phyloP scores from a whole-genome alignment of 2,888 invertebrate species.

The Stratiomys singularior region DNA sequence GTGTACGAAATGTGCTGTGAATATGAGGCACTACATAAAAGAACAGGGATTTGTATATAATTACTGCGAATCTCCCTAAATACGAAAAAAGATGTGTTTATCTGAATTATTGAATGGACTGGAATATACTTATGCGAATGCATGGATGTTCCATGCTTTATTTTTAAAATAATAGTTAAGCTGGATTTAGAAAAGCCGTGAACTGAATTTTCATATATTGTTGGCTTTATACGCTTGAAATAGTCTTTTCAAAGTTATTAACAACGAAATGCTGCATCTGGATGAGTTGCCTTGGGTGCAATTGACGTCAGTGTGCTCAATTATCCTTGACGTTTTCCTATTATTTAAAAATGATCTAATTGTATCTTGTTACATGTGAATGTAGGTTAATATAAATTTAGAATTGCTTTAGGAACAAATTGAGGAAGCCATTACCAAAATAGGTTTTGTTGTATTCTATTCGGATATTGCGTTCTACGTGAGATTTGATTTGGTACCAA shows the following conservation, averaged over 20 bases:
- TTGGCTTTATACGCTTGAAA: constrained; percentile 6
- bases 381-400: neutral
- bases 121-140: neutral
- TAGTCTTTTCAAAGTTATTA: constrained; percentile 20
- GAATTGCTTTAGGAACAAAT: neutral
- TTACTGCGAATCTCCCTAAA: constrained; percentile 27
- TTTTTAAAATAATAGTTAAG: constrained; percentile 29
- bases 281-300: constrained; percentile 30
- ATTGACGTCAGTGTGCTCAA: constrained; percentile 35
- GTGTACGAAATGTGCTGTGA: neutral
- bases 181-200: constrained; percentile 28
- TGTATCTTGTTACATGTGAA: constrained; percentile 32
- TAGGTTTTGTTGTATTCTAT: neutral
- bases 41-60: constrained; percentile 35
- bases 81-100: constrained; percentile 27
- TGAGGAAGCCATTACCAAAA: neutral
- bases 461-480: no score
- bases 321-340: constrained; percentile 35
- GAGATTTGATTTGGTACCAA: no score
- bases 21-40: neutral
- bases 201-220: constrained; percentile 25
- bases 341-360: constrained; percentile 37
- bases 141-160: neutral
- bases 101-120: constrained; percentile 23
- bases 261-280: constrained; percentile 32